Conservation (phyloP, 2,888 invertebrate species). For the Diloba caeruleocephala region DNA sequence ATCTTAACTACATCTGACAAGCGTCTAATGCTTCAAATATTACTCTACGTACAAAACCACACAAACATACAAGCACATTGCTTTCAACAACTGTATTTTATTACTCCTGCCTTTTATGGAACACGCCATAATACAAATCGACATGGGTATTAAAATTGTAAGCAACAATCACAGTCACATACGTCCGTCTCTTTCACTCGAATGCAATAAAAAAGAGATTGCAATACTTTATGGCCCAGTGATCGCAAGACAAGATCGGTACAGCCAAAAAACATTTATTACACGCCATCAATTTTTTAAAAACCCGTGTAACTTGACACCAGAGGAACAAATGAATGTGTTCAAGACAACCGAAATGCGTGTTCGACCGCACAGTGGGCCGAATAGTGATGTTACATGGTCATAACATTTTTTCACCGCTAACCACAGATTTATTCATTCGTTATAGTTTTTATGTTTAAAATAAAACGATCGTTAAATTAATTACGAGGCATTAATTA, state of each 20-base stretch:
- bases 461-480: constrained; percentile 37
- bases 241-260: constrained; percentile 70
- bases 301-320: constrained; percentile 84
- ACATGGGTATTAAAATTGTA: constrained; percentile 73
- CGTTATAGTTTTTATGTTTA: constrained; percentile 32
- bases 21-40: constrained; percentile 41
- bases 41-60: constrained; percentile 57
- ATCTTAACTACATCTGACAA: constrained; percentile 37
- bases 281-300: constrained; percentile 84
- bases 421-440: constrained; percentile 38
- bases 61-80: constrained; percentile 64
- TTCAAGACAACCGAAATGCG: constrained; percentile 67
- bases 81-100: constrained; percentile 65
- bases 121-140: constrained; percentile 73
- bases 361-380: constrained; percentile 70
- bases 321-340: constrained; percentile 70
- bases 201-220: constrained; percentile 44
- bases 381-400: constrained; percentile 53
- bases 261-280: constrained; percentile 84
- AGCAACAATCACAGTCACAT: constrained; percentile 67
- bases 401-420: constrained; percentile 35
- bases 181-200: constrained; percentile 58
- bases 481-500: constrained; percentile 35
- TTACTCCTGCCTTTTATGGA: constrained; percentile 63
- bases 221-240: constrained; percentile 70